A percentile compares a stretch with the other conserved stretches of the same genome.
phyloP scores from a whole-genome alignment of 2,113 vertebrate genomes.

The Gymnorhina tibicen region DNA sequence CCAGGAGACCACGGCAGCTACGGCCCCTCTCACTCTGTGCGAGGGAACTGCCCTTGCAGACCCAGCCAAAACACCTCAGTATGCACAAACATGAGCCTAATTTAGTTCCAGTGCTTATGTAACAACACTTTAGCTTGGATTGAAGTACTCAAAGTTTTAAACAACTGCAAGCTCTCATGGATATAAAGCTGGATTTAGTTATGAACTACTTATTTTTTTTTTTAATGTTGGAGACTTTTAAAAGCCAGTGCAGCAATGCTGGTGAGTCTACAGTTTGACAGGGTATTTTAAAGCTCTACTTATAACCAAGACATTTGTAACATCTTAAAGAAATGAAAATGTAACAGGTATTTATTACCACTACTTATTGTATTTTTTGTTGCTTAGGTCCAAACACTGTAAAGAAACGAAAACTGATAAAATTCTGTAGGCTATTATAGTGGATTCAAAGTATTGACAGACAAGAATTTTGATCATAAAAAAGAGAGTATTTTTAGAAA shows the following conservation, averaged over 20 bases:
- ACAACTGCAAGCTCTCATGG: background rate
- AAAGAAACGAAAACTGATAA: background rate
- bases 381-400: background rate
- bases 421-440: background rate
- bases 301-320: background rate
- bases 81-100: background rate
- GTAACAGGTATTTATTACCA: background rate
- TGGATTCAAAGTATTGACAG: background rate
- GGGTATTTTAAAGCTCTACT: background rate
- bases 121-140: rapidly evolving
- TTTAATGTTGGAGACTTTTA: background rate
- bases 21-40: rapidly evolving
- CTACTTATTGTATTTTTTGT: background rate
- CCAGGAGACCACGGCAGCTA: background rate
- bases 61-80: background rate
- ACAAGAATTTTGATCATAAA: background rate
- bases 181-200: background rate
- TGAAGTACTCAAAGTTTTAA: background rate
- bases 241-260: background rate
- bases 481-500: background rate
- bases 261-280: background rate
- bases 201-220: background rate
- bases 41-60: background rate
- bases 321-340: background rate
- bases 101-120: background rate